Conservation (phyloP, 2,797 vertebrate genomes). For the Mormyrus hasselquistii region DNA sequence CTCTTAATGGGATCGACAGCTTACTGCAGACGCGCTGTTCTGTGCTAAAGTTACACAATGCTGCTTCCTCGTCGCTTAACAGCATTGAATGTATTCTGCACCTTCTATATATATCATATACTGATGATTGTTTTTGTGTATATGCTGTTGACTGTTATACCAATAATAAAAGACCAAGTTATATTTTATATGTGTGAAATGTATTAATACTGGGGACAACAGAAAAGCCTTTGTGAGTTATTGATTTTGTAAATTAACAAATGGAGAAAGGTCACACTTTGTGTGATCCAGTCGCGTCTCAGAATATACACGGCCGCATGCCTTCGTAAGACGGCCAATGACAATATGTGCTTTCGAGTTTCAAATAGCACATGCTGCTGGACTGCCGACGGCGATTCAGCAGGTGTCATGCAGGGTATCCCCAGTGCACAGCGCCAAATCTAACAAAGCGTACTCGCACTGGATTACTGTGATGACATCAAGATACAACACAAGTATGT, state of each 20-base stretch:
- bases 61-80: constrained; percentile 9
- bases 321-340: not conserved
- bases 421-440: not conserved
- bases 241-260: not conserved
- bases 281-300: not conserved
- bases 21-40: constrained; percentile 30
- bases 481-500: not conserved
- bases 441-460: not conserved
- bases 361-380: not conserved
- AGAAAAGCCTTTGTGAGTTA: not conserved
- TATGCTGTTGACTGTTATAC: not conserved
- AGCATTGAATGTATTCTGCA: not conserved
- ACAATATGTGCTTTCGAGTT: not conserved
- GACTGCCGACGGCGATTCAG: not conserved
- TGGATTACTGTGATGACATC: not conserved
- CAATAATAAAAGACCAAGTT: not conserved
- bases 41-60: constrained; percentile 35
- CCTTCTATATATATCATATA: not conserved
- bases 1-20: constrained; percentile 45
- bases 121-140: not conserved
- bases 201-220: not conserved
- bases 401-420: not conserved
- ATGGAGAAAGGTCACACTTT: not conserved
- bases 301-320: not conserved
- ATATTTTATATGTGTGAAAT: not conserved